A percentile compares a stretch with the other conserved stretches of the same genome.
These are phyloP conservation scores for Echiichthys vipera DNA, from an alignment of 2,797 vertebrate species.

Conservation along the genomic window DNA sequence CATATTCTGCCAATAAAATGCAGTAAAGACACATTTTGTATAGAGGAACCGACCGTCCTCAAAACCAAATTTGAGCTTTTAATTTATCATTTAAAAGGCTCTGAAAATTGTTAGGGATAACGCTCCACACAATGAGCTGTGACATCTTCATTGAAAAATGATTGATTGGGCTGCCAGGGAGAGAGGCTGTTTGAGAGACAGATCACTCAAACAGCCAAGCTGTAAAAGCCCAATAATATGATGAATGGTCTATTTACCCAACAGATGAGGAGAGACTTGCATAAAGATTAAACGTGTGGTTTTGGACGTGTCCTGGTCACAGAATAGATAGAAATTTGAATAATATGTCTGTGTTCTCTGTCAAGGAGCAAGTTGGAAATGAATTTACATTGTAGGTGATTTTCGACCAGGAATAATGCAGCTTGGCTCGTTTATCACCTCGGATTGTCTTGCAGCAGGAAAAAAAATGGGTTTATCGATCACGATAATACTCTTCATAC, in stretches of 20 bases:
- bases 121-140: conserved; percentile 75
- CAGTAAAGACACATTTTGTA: background rate
- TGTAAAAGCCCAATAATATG: conserved; percentile 77
- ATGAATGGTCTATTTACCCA: conserved; percentile 82
- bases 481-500: conserved; percentile 43
- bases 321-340: conserved; percentile 63
- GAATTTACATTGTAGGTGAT: conserved; percentile 51
- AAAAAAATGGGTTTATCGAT: conserved; percentile 62
- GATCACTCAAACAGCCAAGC: conserved; percentile 78
- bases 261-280: conserved; percentile 73
- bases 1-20: background rate
- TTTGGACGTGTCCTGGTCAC: conserved; percentile 58
- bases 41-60: background rate
- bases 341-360: conserved; percentile 61
- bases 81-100: conserved; percentile 59
- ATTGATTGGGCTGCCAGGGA: conserved; percentile 75
- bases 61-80: conserved; percentile 31
- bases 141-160: conserved; percentile 83
- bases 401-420: conserved; percentile 33
- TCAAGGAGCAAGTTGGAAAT: conserved; percentile 60
- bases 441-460: conserved; percentile 28
- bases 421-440: conserved; percentile 55
- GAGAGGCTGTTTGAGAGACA: conserved; percentile 74
- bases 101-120: conserved; percentile 67
- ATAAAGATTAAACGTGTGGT: conserved; percentile 69